A percentile compares a stretch with the other conserved stretches of the same genome.
phyloP scores from a whole-genome alignment of 2,113 vertebrate genomes.

The Sylvietta virens region DNA sequence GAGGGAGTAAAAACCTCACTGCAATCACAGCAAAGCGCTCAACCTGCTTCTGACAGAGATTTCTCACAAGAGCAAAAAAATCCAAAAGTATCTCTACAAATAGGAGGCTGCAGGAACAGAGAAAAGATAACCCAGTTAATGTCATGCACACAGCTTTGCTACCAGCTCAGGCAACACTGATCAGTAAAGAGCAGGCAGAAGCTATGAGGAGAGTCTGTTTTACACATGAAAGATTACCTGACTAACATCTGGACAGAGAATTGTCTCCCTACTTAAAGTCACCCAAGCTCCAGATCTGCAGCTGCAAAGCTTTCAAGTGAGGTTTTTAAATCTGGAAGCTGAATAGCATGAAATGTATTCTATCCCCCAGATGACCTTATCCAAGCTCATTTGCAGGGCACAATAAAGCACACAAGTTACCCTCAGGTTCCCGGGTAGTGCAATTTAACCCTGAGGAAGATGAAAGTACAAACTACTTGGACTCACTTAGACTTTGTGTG shows the following conservation, averaged over 20 bases:
- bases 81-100: background rate
- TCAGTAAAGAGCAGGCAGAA: background rate
- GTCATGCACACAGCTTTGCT: background rate
- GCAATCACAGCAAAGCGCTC: background rate
- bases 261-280: background rate
- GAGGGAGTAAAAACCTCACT: background rate
- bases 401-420: background rate
- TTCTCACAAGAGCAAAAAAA: background rate
- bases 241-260: background rate
- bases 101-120: background rate
- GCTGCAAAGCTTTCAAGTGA: background rate
- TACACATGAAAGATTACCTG: background rate
- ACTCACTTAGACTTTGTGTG: background rate
- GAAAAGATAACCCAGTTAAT: background rate
- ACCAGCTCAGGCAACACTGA: background rate
- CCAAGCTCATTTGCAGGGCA: background rate
- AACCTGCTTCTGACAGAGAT: conserved; percentile 33
- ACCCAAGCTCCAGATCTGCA: background rate
- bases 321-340: background rate
- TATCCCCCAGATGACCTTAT: background rate
- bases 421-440: background rate
- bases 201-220: background rate
- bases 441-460: background rate
- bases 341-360: background rate
- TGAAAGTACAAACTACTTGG: background rate